Evolutionary conservation across 2,888 invertebrate species (phyloP).

Genomic region (Nomada fabriciana): DNA sequence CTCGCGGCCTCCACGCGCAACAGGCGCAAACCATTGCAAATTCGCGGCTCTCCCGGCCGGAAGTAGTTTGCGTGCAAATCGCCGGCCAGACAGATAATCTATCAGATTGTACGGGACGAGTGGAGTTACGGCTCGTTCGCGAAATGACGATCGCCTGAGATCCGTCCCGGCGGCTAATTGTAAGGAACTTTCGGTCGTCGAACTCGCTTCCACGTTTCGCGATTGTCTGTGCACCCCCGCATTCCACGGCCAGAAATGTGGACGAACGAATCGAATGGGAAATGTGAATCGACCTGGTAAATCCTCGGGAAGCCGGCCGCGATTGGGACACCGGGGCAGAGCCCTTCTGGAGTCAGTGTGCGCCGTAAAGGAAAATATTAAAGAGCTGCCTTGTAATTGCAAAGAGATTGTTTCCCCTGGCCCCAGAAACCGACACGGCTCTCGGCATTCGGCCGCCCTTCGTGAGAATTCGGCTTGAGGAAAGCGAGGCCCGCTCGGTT

Average conservation of each 20-base stretch:
- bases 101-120: slow-evolving; percentile 60
- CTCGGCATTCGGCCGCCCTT: background rate
- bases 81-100: slow-evolving; percentile 69
- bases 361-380: slow-evolving; percentile 9
- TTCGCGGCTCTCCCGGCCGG: slow-evolving; percentile 52
- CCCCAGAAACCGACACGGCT: slow-evolving; percentile 14
- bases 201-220: background rate
- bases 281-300: slow-evolving; percentile 22
- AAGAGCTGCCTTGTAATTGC: slow-evolving; percentile 50
- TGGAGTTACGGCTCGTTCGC: slow-evolving; percentile 50
- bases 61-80: slow-evolving; percentile 75
- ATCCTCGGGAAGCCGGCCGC: background rate
- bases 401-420: slow-evolving; percentile 40
- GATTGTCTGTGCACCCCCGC: background rate
- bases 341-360: slow-evolving; percentile 9
- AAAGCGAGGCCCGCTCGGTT: slow-evolving; percentile 23
- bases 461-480: slow-evolving; percentile 13
- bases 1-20: slow-evolving; percentile 51
- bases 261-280: slow-evolving; percentile 1
- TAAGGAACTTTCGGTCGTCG: background rate
- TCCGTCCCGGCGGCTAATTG: background rate
- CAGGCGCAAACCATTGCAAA: slow-evolving; percentile 52
- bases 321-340: background rate
- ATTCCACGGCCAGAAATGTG: background rate
- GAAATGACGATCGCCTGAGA: slow-evolving; percentile 36